Evolutionary conservation across 2,797 vertebrate genomes (phyloP).

Genomic region (Pipistrellus nathusii): DNA sequence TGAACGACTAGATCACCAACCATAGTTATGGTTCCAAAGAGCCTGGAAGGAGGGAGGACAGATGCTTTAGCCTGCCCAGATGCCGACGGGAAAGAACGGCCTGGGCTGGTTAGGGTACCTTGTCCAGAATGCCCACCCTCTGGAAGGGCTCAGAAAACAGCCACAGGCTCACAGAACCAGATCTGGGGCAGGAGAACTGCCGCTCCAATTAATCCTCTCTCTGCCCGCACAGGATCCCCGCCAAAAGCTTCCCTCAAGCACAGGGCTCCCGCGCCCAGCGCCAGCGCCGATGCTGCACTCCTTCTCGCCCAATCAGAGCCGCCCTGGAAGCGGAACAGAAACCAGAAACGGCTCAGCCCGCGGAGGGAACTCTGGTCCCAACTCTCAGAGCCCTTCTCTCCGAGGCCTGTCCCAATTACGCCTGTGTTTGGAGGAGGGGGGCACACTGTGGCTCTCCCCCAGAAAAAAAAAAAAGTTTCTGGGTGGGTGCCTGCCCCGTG

Average conservation of each 20-base stretch:
- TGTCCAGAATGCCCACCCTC: neutral
- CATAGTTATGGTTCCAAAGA: neutral
- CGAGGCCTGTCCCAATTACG: conserved; percentile 39
- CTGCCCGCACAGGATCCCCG: conserved; percentile 7
- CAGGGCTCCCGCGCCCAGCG: conserved; percentile 43
- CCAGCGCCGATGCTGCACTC: neutral
- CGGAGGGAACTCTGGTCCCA: conserved; percentile 53
- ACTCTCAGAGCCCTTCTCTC: conserved; percentile 50
- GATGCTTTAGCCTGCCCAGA: neutral
- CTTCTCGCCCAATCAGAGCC: conserved; percentile 68
- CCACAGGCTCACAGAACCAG: conserved; percentile 13
- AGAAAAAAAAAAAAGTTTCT: neutral
- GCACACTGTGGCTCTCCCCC: neutral
- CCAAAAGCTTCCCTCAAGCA: conserved; percentile 64
- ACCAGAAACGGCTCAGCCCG: conserved; percentile 66
- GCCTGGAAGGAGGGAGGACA: neutral
- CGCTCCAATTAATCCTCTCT: conserved; percentile 69
- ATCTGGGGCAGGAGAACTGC: conserved; percentile 50
- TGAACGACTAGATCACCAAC: neutral
- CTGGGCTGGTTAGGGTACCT: neutral
- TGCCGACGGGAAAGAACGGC: neutral
- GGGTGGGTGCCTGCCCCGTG: neutral
- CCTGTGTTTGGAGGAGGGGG: conserved; percentile 3
- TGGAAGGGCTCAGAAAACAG: neutral
- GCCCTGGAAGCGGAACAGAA: conserved; percentile 63